Conservation (phyloP, 2,888 invertebrate genomes). For the Agrotis segetum region DNA sequence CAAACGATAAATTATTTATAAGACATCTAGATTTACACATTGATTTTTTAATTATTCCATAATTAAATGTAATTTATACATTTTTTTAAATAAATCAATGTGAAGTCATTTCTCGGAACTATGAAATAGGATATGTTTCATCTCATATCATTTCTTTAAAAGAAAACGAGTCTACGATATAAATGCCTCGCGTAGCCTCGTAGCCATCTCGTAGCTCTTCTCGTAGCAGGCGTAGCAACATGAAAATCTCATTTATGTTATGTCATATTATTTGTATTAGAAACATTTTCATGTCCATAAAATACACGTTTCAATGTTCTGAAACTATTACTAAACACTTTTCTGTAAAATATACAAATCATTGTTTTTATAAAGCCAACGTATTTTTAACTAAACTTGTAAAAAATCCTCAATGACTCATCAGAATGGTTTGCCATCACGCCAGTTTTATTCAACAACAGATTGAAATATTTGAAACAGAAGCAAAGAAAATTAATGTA, state of each 20-base stretch:
- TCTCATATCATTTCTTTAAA: not conserved
- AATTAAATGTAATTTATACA: too few relatives aligned
- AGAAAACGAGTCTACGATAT: slow-evolving; percentile 12
- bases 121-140: not conserved
- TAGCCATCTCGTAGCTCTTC: slow-evolving; percentile 44
- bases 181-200: slow-evolving; percentile 27
- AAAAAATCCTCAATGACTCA: slow-evolving; percentile 14
- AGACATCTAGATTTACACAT: too few relatives aligned
- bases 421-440: slow-evolving; percentile 2
- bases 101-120: not conserved
- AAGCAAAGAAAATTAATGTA: slow-evolving; percentile 45
- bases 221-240: slow-evolving; percentile 52
- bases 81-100: too few relatives aligned
- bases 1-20: too few relatives aligned
- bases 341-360: not conserved
- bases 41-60: too few relatives aligned
- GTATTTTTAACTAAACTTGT: slow-evolving; percentile 25
- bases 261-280: slow-evolving; percentile 12
- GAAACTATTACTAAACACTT: slow-evolving; percentile 3
- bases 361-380: not conserved
- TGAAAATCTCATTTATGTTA: slow-evolving; percentile 12
- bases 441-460: slow-evolving; percentile 30
- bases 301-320: slow-evolving; percentile 1
- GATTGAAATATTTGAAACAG: slow-evolving; percentile 27
- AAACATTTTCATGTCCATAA: not conserved